Evolutionary conservation across 2,888 invertebrate genomes (phyloP).

Genomic region (Aleiodes alternator): DNA sequence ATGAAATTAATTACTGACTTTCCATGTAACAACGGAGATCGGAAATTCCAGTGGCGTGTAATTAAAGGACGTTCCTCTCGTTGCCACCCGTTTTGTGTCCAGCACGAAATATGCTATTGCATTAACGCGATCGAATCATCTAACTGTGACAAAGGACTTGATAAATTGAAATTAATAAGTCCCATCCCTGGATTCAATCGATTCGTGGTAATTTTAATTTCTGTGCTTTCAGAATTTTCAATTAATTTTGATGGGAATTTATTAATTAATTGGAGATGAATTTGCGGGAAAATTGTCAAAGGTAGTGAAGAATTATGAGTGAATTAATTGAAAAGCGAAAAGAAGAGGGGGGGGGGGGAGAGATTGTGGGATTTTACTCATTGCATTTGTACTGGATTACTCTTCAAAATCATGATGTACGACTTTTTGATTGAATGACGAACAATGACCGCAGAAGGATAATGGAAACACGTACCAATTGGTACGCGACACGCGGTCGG

Average conservation of each 20-base stretch:
- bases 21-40: slow-evolving; percentile 6
- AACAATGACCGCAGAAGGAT: slow-evolving; percentile 37
- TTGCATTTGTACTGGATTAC: too few relatives aligned
- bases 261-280: background rate
- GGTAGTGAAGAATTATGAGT: background rate
- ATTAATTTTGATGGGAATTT: background rate
- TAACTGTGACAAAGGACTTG: slow-evolving; percentile 11
- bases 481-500: slow-evolving; percentile 55
- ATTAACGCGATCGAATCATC: slow-evolving; percentile 9
- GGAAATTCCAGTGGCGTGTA: slow-evolving; percentile 27
- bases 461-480: slow-evolving; percentile 57
- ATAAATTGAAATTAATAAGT: slow-evolving; percentile 16
- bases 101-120: slow-evolving; percentile 14
- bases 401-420: background rate
- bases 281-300: background rate
- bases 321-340: too few relatives aligned
- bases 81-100: slow-evolving; percentile 3
- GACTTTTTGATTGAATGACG: slow-evolving; percentile 14
- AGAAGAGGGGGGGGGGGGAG: too few relatives aligned
- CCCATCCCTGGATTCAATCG: background rate
- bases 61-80: slow-evolving; percentile 7
- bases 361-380: too few relatives aligned
- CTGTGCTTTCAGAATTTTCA: background rate
- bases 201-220: background rate
- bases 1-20: slow-evolving; percentile 29